Conservation (phyloP, 2,888 invertebrate species). For the Papilio gigon region DNA sequence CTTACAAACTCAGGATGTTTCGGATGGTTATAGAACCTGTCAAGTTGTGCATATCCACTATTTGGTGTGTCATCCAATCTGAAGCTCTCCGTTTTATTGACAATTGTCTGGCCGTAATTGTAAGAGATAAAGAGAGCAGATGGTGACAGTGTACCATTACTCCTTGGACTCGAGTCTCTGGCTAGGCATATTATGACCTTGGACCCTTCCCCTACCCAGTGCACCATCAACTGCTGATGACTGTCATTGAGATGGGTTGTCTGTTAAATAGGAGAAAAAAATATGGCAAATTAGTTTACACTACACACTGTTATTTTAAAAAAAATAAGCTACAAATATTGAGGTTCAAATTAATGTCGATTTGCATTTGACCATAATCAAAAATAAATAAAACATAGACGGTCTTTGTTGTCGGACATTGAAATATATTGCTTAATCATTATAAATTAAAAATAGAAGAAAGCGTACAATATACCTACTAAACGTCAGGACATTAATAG, state of each 20-base stretch:
- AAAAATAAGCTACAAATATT: neutral
- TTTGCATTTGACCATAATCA: neutral
- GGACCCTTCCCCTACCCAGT: conserved; percentile 95
- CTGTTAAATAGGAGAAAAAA: conserved; percentile 74
- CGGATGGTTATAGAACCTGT: conserved; percentile 93
- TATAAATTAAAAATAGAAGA: conserved; percentile 46
- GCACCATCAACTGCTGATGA: conserved; percentile 94
- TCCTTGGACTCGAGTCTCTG: conserved; percentile 84
- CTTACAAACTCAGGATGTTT: conserved; percentile 90
- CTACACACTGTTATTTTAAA: neutral
- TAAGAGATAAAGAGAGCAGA: conserved; percentile 93
- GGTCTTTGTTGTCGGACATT: conserved; percentile 21
- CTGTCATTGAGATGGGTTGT: conserved; percentile 90
- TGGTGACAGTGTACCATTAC: conserved; percentile 83
- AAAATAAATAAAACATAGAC: neutral
- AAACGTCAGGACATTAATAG: conserved; percentile 1
- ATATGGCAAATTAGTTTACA: neutral
- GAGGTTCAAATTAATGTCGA: neutral
- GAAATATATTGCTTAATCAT: conserved; percentile 39
- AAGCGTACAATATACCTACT: conserved; percentile 54
- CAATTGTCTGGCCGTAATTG: conserved; percentile 92
- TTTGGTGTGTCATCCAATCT: conserved; percentile 77
- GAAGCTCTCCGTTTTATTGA: conserved; percentile 87
- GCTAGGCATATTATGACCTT: conserved; percentile 94
- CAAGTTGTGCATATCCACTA: conserved; percentile 86